These are phyloP conservation scores for Lipophrys pholis DNA, from an alignment of 2,113 vertebrate genomes.

Conservation along the genomic window DNA sequence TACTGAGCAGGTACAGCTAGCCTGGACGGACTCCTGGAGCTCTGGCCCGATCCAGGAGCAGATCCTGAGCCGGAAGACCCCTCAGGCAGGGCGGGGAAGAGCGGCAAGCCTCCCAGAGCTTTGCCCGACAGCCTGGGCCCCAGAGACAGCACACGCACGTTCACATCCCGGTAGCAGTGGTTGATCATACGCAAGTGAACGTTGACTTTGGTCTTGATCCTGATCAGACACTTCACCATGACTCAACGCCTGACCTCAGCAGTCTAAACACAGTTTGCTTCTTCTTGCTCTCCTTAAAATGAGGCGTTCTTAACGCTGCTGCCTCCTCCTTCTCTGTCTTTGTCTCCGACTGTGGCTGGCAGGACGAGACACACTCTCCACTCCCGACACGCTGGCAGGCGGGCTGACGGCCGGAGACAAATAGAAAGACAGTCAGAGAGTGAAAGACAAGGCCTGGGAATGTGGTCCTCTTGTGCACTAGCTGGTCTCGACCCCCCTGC, in stretches of 20 bases:
- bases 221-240: constrained; percentile 94
- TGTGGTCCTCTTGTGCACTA: constrained; percentile 47
- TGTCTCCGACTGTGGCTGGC: constrained; percentile 1
- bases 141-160: constrained; percentile 88
- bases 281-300: background rate
- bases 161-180: constrained; percentile 90
- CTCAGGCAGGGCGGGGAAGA: constrained; percentile 67
- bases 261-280: background rate
- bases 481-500: constrained; percentile 37
- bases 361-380: constrained; percentile 6
- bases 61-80: constrained; percentile 42
- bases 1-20: constrained; percentile 49
- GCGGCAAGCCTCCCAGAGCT: constrained; percentile 82
- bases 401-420: constrained; percentile 26
- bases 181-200: constrained; percentile 93
- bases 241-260: constrained; percentile 5
- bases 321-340: constrained; percentile 11
- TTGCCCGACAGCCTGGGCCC: constrained; percentile 88
- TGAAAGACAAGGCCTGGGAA: constrained; percentile 68
- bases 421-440: constrained; percentile 28
- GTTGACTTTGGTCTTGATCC: constrained; percentile 90
- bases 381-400: constrained; percentile 15
- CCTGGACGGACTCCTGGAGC: constrained; percentile 52
- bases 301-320: background rate
- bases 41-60: constrained; percentile 37